These are phyloP conservation scores for Antigone vipio DNA, from an alignment of 2,113 vertebrate species.

Conservation along the genomic window DNA sequence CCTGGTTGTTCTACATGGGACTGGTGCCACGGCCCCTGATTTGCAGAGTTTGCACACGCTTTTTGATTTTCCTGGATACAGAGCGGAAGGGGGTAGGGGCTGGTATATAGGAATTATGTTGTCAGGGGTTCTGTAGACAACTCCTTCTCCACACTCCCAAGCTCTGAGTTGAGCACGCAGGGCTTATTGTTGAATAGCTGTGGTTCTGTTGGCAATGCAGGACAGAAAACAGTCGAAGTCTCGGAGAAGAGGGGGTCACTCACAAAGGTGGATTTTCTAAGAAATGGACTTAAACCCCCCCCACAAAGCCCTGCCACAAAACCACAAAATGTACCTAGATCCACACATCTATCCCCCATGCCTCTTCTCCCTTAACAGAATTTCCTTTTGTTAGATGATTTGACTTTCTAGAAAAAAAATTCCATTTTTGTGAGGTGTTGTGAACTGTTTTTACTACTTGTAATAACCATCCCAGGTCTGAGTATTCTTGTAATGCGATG, in stretches of 20 bases:
- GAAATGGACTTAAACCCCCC: background rate
- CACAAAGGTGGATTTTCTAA: background rate
- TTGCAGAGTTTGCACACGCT: slow-evolving; percentile 53
- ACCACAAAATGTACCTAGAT: slow-evolving; percentile 28
- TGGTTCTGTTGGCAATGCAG: slow-evolving; percentile 16
- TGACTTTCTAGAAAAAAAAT: slow-evolving; percentile 63
- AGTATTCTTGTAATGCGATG: slow-evolving; percentile 63
- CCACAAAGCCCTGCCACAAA: background rate
- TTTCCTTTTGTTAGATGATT: slow-evolving; percentile 70
- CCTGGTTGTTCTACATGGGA: background rate
- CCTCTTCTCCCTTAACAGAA: slow-evolving; percentile 45
- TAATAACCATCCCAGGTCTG: slow-evolving; percentile 51
- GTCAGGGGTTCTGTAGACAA: background rate
- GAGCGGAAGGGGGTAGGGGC: background rate
- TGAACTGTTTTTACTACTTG: slow-evolving; percentile 71
- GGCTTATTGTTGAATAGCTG: background rate
- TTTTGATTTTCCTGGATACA: slow-evolving; percentile 5
- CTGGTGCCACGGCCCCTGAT: background rate
- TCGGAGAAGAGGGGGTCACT: background rate
- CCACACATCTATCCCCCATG: background rate
- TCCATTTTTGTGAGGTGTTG: slow-evolving; percentile 71
- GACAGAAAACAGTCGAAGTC: background rate
- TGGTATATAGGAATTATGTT: background rate
- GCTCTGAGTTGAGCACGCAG: background rate
- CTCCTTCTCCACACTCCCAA: background rate